Base-by-base conservation (phyloP, 2,113 vertebrate species). In the Pampusana beccarii region DNA sequence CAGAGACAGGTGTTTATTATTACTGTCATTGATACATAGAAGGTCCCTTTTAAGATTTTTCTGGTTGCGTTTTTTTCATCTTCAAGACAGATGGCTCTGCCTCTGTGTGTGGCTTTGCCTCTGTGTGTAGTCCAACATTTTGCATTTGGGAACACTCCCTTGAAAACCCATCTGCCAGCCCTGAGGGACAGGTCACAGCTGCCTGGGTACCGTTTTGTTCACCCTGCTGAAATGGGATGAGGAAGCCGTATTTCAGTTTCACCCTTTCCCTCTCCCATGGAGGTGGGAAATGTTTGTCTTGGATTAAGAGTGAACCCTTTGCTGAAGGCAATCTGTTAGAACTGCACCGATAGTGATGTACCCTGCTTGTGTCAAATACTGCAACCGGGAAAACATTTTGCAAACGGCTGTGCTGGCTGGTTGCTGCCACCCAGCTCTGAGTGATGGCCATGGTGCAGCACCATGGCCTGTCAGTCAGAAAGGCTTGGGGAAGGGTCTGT, bases 361-460 rank as follows among this genome's bases (percentile, higher is more conserved):
- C 50, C 2, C 2, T 5, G 11, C 4, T 6, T 4, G 2, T 4
- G 8, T 54, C 46, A 61, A 10, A 25, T 11, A 16, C 13, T 46
- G 10, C 34, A 54, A 53, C 21, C 14, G 33, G n/a, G 36, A 75
- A 87, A 79, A 60, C 6, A 29, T 51, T 84, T 75, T 79, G 8
- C 18, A 44, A 16, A 50, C 8, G 0, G 0, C 33, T 61, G 28
- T 40, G 19, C 29, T 58, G 62, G 16, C 13, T 38, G 20, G 13
- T 15, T 26, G 25, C 20, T 64, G 16, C 2, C 14, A 8, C 9
- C 11, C n/a, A 28, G 60, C 23, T 77, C 53, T 0, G 3, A 64
- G 38, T 20, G 28, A 36, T 73, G 54, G 12, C 13, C 7, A 20
- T 26, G 12, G 11, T 9, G 24, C 28, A 73, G n/a, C 29, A 16